Conservation (phyloP, 2,797 vertebrate genomes). For the Peromyscus melanophrys region DNA sequence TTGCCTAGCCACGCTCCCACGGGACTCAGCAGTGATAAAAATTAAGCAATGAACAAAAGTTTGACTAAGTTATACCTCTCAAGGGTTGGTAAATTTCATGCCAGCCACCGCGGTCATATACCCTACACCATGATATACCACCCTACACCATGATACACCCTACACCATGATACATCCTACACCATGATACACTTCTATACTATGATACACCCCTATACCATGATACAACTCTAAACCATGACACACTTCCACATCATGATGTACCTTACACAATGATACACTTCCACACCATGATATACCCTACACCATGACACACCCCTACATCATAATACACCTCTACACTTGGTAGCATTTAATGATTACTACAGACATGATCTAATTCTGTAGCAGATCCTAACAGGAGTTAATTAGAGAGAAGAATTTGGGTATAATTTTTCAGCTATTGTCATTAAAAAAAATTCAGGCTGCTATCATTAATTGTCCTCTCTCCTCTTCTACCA, state of each 20-base stretch:
- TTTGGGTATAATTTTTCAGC: neutral
- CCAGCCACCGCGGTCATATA: no score
- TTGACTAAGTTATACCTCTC: no score
- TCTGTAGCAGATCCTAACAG: neutral
- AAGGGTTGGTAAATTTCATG: no score
- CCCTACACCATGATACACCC: neutral
- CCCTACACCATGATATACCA: neutral
- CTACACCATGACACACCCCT: neutral
- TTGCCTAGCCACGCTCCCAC: no score
- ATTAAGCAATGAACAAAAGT: no score
- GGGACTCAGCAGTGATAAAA: no score
- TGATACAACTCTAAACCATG: neutral
- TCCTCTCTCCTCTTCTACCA: neutral
- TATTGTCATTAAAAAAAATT: neutral
- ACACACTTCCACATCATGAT: neutral
- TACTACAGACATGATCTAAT: neutral
- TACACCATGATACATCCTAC: neutral
- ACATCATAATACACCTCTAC: neutral
- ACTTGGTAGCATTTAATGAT: neutral
- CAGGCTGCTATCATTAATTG: neutral
- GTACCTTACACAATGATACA: no score
- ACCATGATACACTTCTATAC: no score
- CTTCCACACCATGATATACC: neutral
- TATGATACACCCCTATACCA: neutral
- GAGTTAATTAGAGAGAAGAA: neutral